Evolutionary conservation across 2,113 vertebrate species (phyloP).

Genomic region (Corvus hawaiiensis): DNA sequence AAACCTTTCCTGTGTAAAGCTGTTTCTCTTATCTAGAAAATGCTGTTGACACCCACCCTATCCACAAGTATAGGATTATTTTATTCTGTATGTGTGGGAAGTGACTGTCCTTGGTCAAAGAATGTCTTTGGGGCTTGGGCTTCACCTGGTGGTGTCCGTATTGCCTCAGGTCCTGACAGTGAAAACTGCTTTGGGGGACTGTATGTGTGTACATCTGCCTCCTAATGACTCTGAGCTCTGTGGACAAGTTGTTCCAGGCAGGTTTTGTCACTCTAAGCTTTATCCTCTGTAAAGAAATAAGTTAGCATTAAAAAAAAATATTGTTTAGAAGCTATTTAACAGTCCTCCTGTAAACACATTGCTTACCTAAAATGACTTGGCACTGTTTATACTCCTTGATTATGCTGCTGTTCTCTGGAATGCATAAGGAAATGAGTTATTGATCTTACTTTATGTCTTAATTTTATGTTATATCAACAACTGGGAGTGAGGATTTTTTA

Average conservation of each 20-base stretch:
- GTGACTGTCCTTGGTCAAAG: not conserved
- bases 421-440: slow-evolving; percentile 7
- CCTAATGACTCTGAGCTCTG: not conserved
- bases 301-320: not conserved
- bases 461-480: not conserved
- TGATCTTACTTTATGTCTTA: not conserved
- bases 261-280: not conserved
- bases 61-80: not conserved
- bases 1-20: not conserved
- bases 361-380: not conserved
- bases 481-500: not conserved
- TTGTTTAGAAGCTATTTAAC: not conserved
- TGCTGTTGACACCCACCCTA: not conserved
- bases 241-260: not conserved
- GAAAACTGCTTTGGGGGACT: not conserved
- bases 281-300: not conserved
- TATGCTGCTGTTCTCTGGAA: not conserved
- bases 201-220: not conserved
- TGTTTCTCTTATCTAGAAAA: not conserved
- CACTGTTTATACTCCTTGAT: not conserved
- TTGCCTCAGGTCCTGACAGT: not conserved
- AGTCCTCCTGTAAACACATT: not conserved
- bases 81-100: not conserved
- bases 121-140: not conserved
- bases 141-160: not conserved